phyloP scores from a whole-genome alignment of 2,113 vertebrate genomes.

The Lates calcarifer region DNA sequence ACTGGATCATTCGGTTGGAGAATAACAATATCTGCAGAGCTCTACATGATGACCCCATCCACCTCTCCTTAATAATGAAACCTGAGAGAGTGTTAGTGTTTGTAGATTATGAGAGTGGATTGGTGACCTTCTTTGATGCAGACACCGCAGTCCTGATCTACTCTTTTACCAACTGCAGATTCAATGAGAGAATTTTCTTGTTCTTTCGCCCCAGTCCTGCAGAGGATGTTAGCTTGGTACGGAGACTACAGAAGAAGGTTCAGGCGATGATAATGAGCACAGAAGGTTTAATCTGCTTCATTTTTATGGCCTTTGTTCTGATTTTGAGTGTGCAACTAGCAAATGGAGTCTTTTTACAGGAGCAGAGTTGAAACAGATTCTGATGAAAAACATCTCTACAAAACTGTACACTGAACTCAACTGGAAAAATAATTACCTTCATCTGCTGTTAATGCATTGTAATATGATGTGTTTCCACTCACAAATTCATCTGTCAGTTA shows the following conservation, averaged over 20 bases:
- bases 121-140: conserved; percentile 60
- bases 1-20: conserved; percentile 23
- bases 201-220: conserved; percentile 28
- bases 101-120: conserved; percentile 60
- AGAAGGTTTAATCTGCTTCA: no score
- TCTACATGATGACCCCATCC: background rate
- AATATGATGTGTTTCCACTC: no score
- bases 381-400: no score
- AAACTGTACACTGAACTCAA: background rate
- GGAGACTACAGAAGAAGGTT: background rate
- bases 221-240: background rate
- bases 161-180: conserved; percentile 39
- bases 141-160: background rate
- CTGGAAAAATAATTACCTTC: no score
- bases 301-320: background rate
- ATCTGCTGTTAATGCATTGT: no score
- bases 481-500: background rate
- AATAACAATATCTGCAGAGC: background rate
- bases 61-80: background rate
- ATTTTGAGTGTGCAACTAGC: no score
- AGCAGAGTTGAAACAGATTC: background rate
- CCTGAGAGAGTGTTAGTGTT: conserved; percentile 33
- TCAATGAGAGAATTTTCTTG: conserved; percentile 48
- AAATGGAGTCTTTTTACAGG: no score
- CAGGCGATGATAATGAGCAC: no score